Evolutionary conservation across 2,797 vertebrate genomes (phyloP).

Genomic region (Sitta carolinensis): DNA sequence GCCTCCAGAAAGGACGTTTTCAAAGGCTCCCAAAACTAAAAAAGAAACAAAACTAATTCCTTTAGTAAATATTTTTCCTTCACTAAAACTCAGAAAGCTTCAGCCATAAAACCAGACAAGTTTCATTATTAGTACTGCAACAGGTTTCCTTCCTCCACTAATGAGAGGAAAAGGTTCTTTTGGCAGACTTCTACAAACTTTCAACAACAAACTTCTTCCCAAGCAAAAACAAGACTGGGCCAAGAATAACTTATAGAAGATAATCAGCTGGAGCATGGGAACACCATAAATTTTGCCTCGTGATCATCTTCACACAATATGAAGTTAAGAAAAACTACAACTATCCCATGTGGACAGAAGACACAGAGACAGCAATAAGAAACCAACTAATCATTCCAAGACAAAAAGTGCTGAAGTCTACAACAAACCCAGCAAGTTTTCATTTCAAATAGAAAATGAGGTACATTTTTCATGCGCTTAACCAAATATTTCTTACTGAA

Average conservation of each 20-base stretch:
- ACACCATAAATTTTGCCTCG: neutral
- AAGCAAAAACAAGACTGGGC: neutral
- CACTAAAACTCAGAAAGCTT: neutral
- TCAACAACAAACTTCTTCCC: neutral
- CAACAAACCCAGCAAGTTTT: neutral
- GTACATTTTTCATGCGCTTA: neutral
- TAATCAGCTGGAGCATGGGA: neutral
- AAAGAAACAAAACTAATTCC: neutral
- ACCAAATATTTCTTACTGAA: neutral
- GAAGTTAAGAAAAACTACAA: neutral
- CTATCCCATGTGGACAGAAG: neutral
- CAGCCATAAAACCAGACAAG: neutral
- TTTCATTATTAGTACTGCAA: neutral
- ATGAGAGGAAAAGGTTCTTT: neutral
- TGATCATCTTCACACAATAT: neutral
- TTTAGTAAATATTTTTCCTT: constrained; percentile 22
- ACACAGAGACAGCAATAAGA: neutral
- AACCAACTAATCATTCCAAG: neutral
- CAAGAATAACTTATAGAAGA: neutral
- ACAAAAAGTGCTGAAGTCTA: neutral
- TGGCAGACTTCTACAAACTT: neutral
- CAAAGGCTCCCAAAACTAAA: neutral
- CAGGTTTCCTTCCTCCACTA: neutral
- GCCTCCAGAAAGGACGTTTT: neutral
- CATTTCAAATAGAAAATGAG: neutral